Percentiles rank a stretch among this genome's conserved stretches.
phyloP scores from a whole-genome alignment of 2,888 invertebrate genomes.

The Scrobipalpa atriplicella region DNA sequence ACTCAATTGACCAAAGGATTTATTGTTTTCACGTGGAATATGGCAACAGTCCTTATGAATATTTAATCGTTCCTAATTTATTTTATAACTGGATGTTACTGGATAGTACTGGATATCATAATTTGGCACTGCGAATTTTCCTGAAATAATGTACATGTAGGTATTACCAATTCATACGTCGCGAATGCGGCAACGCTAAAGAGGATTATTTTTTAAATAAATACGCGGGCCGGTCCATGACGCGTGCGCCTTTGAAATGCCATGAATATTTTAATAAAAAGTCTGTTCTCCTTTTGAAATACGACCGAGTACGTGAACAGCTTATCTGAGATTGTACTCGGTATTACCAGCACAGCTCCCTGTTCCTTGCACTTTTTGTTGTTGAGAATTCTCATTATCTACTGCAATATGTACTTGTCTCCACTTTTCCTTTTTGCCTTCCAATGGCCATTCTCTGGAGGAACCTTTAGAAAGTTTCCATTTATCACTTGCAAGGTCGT shows the following conservation, averaged over 20 bases:
- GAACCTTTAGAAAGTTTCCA: slow-evolving; percentile 25
- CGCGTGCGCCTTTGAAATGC: slow-evolving; percentile 21
- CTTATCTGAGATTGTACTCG: slow-evolving; percentile 35
- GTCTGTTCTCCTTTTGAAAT: slow-evolving; percentile 44
- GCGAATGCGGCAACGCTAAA: slow-evolving; percentile 17
- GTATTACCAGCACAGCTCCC: slow-evolving; percentile 29
- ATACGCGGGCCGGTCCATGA: slow-evolving; percentile 26
- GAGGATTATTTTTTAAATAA: slow-evolving; percentile 34
- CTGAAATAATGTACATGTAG: background rate
- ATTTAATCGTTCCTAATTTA: background rate
- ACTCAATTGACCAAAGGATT: background rate
- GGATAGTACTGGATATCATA: background rate
- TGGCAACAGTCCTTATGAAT: background rate
- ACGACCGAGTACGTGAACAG: slow-evolving; percentile 40
- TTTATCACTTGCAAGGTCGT: slow-evolving; percentile 47
- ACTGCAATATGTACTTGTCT: slow-evolving; percentile 25
- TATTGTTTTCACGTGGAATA: background rate
- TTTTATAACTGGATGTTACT: slow-evolving; percentile 35
- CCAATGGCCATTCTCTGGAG: slow-evolving; percentile 23
- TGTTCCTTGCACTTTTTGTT: slow-evolving; percentile 11
- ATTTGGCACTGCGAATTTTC: slow-evolving; percentile 1
- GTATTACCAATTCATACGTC: slow-evolving; percentile 5
- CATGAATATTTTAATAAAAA: slow-evolving; percentile 44
- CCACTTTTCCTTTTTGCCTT: slow-evolving; percentile 26
- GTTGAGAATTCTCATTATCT: slow-evolving; percentile 23